Evolutionary conservation across 2,113 vertebrate species (phyloP).

Genomic region (Pionites leucogaster): DNA sequence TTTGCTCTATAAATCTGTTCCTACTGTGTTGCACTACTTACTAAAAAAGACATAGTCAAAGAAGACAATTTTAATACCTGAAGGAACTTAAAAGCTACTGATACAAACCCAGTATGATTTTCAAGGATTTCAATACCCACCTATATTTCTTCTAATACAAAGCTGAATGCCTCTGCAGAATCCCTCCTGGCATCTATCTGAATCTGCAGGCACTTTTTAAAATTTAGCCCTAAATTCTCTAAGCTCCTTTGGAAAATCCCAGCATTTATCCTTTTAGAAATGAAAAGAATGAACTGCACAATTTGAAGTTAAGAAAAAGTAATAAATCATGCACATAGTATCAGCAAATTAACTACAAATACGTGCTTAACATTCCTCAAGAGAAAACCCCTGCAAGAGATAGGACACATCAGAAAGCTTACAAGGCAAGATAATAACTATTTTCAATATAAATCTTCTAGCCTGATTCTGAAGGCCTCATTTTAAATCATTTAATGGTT

Average conservation of each 20-base stretch:
- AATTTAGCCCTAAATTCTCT: slow-evolving; percentile 59
- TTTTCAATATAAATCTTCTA: slow-evolving; percentile 70
- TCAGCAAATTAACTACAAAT: slow-evolving; percentile 76
- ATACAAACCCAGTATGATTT: slow-evolving; percentile 3
- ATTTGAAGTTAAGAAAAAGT: slow-evolving; percentile 63
- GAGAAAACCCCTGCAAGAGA: slow-evolving; percentile 66
- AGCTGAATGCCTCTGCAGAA: slow-evolving; percentile 36
- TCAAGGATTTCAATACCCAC: slow-evolving; percentile 24
- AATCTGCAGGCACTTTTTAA: slow-evolving; percentile 52
- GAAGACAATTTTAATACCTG: slow-evolving; percentile 36
- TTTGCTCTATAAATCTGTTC: neutral
- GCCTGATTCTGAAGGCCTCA: slow-evolving; percentile 61
- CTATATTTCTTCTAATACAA: slow-evolving; percentile 42
- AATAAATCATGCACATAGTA: slow-evolving; percentile 52
- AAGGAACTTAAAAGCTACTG: slow-evolving; percentile 12
- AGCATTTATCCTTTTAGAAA: slow-evolving; percentile 55
- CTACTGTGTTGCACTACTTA: neutral
- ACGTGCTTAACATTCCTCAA: slow-evolving; percentile 69
- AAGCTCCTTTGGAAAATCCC: slow-evolving; percentile 67
- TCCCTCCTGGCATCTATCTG: slow-evolving; percentile 24
- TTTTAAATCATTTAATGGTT: slow-evolving; percentile 70
- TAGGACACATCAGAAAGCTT: slow-evolving; percentile 62
- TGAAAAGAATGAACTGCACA: slow-evolving; percentile 53
- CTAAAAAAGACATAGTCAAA: neutral
- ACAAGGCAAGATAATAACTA: slow-evolving; percentile 69